These are phyloP conservation scores for Anabacerthia variegaticeps DNA, from an alignment of 2,797 vertebrate genomes.

Conservation along the genomic window DNA sequence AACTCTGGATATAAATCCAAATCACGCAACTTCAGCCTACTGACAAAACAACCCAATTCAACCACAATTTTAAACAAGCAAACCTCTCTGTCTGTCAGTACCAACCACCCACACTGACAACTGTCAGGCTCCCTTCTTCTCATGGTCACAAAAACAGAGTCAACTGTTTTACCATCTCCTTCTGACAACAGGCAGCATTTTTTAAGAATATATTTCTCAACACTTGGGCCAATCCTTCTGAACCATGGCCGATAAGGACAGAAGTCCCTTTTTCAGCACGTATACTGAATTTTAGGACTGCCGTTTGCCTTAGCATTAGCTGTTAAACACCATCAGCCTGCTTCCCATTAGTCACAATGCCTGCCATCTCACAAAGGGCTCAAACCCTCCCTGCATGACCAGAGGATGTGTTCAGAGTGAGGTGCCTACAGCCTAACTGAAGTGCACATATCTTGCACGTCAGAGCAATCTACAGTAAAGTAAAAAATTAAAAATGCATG, in stretches of 20 bases:
- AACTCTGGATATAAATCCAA: background rate
- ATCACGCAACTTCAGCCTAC: background rate
- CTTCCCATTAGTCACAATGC: background rate
- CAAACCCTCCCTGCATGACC: fast-evolving
- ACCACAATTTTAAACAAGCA: background rate
- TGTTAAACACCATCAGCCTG: background rate
- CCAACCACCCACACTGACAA: background rate
- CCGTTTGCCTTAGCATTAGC: background rate
- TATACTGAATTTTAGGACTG: background rate
- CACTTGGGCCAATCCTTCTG: background rate
- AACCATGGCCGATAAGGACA: background rate
- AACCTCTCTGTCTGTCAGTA: background rate
- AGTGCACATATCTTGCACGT: fast-evolving
- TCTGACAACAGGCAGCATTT: background rate
- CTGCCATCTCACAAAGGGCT: background rate
- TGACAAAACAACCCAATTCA: background rate
- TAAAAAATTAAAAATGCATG: background rate
- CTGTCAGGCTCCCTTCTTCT: background rate
- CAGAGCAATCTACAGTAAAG: background rate
- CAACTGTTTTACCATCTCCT: background rate
- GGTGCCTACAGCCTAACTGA: background rate
- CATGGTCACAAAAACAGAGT: background rate
- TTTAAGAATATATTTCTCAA: background rate
- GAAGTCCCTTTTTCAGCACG: background rate
- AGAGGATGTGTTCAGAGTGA: fast-evolving